phyloP scores from a whole-genome alignment of 2,797 vertebrate genomes.

The Natrix natrix region DNA sequence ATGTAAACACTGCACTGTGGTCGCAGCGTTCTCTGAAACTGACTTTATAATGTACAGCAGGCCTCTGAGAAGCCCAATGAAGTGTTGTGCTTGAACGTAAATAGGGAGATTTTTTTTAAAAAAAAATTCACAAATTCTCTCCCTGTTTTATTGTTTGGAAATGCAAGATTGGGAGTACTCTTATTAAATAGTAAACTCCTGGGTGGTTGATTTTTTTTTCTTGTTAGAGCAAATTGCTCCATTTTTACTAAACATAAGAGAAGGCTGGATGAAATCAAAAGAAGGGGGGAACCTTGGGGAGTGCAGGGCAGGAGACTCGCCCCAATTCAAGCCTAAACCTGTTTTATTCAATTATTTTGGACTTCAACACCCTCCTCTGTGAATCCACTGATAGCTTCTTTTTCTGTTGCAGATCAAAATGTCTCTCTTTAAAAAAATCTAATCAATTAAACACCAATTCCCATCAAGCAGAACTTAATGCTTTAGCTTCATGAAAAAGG shows the following conservation, averaged over 20 bases:
- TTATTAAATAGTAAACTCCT: constrained; percentile 5
- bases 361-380: background rate
- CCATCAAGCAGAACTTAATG: background rate
- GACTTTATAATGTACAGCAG: constrained; percentile 83
- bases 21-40: constrained; percentile 77
- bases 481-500: background rate
- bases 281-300: too few relatives aligned
- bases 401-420: background rate
- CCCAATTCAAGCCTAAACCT: background rate
- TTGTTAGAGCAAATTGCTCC: background rate
- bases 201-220: background rate
- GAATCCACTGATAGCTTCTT: background rate
- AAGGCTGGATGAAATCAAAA: background rate
- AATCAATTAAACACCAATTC: background rate
- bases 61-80: constrained; percentile 66
- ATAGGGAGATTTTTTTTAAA: constrained; percentile 32
- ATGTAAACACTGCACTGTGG: constrained; percentile 86
- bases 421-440: background rate
- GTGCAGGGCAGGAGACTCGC: background rate
- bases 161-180: constrained; percentile 12
- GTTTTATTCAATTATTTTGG: background rate
- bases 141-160: constrained; percentile 30
- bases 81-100: constrained; percentile 60
- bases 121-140: constrained; percentile 26
- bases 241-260: background rate